Conservation (phyloP, 1,140 invertebrate genomes). For the Rhopalosiphum maidis region DNA sequence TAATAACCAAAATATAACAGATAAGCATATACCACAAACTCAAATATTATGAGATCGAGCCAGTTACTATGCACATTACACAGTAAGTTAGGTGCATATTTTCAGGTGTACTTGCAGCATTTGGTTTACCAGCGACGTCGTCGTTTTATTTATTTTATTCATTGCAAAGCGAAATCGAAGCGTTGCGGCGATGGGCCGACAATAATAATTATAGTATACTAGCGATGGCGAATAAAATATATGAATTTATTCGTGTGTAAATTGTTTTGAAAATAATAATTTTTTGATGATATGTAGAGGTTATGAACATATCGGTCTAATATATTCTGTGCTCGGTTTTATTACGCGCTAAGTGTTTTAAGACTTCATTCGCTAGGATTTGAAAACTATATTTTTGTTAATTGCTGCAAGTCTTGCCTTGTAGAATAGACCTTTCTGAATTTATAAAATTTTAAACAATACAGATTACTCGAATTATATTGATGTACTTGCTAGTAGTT, state of each 20-base stretch:
- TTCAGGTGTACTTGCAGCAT: background rate
- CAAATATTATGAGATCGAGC: background rate
- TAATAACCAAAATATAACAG: constrained; percentile 54
- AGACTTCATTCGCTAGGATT: background rate
- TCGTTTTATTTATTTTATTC: background rate
- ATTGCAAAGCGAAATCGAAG: background rate
- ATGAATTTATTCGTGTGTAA: too few relatives aligned
- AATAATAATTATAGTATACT: too few relatives aligned
- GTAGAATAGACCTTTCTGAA: background rate
- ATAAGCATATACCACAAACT: constrained; percentile 41
- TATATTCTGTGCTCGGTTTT: background rate
- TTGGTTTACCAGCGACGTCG: background rate
- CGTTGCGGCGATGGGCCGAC: too few relatives aligned
- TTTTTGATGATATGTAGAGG: background rate
- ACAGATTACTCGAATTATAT: background rate
- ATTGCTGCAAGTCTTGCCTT: background rate
- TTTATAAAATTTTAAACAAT: background rate
- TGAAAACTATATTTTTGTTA: background rate
- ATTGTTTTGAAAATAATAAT: too few relatives aligned
- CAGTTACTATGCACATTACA: background rate
- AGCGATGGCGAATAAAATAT: too few relatives aligned
- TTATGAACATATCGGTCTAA: background rate
- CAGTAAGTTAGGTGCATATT: background rate
- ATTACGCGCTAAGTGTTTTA: background rate
- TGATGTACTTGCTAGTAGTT: background rate